These are phyloP conservation scores for Otolemur crassicaudatus DNA, from an alignment of 2,797 vertebrate species.

Conservation along the genomic window DNA sequence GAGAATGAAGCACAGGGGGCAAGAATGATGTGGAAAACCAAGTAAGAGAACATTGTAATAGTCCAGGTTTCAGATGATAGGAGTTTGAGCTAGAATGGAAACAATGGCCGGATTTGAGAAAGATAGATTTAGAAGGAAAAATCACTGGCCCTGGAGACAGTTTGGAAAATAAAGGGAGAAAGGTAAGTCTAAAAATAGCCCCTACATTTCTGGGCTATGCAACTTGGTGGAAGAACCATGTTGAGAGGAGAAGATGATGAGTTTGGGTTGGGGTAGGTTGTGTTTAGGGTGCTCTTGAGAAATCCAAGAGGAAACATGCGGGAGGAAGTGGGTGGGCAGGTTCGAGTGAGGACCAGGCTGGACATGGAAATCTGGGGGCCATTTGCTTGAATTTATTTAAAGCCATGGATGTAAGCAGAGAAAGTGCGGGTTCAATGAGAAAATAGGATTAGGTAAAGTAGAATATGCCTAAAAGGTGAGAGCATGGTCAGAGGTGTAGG, in stretches of 20 bases:
- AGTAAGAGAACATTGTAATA: not conserved
- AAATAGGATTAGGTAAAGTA: not conserved
- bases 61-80: not conserved
- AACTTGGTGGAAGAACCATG: not conserved
- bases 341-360: not conserved
- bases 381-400: not conserved
- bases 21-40: not conserved
- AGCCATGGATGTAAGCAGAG: not conserved
- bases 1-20: not conserved
- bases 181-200: not conserved
- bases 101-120: not conserved
- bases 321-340: not conserved
- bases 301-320: not conserved
- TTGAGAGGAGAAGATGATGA: not conserved
- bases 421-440: not conserved
- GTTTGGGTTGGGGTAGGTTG: not conserved
- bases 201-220: not conserved
- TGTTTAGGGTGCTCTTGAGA: not conserved
- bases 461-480: not conserved
- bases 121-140: not conserved
- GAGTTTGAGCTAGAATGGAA: not conserved
- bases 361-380: not conserved
- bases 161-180: not conserved
- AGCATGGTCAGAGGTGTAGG: not conserved
- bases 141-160: not conserved